Evolutionary conservation across 2,113 vertebrate species (phyloP).

Genomic region (Anhinga anhinga): DNA sequence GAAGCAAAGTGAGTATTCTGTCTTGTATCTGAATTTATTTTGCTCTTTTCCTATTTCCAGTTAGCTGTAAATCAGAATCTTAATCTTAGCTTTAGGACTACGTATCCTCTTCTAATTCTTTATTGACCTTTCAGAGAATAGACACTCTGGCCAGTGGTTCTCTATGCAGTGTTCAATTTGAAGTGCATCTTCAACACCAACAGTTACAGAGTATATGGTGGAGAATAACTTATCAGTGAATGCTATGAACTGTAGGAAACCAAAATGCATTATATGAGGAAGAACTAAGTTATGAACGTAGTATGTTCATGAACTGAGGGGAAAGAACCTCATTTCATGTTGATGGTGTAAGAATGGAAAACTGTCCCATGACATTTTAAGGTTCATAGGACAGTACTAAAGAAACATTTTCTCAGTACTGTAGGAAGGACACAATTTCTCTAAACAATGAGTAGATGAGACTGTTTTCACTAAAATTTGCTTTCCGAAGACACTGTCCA

Average conservation of each 20-base stretch:
- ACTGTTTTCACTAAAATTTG: neutral
- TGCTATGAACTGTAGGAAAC: neutral
- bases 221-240: neutral
- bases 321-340: neutral
- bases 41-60: neutral
- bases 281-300: neutral
- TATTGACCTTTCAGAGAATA: neutral
- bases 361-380: neutral
- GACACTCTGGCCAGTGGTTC: neutral
- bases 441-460: neutral
- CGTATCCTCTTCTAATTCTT: neutral
- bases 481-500: neutral
- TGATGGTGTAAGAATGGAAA: neutral
- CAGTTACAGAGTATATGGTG: neutral
- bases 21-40: neutral
- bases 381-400: neutral
- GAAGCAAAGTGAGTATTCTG: constrained; percentile 86
- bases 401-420: neutral
- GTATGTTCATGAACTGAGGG: neutral
- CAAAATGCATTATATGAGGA: neutral
- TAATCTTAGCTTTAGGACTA: neutral
- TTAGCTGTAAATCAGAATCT: neutral
- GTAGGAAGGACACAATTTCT: neutral
- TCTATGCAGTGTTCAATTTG: neutral
- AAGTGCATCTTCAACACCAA: neutral